Conservation (phyloP, 2,797 vertebrate species). For the Periparus ater region DNA sequence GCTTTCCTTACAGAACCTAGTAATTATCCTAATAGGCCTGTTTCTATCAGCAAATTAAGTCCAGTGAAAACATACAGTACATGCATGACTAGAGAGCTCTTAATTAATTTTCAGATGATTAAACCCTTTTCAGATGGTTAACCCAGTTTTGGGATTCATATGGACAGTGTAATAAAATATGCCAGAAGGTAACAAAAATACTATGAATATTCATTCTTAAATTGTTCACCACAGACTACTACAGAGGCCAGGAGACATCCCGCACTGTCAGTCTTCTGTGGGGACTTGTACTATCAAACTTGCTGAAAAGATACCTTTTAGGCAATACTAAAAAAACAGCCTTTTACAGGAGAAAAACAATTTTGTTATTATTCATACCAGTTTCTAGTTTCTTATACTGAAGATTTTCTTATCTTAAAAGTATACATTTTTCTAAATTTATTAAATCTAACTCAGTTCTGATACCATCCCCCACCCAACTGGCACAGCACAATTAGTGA, state of each 20-base stretch:
- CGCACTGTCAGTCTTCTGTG: neutral
- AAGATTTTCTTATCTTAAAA: neutral
- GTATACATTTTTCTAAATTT: neutral
- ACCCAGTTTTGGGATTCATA: neutral
- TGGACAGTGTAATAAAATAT: neutral
- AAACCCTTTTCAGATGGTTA: conserved; percentile 20
- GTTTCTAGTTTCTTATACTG: neutral
- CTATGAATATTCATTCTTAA: conserved; percentile 15
- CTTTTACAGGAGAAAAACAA: neutral
- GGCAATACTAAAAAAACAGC: neutral
- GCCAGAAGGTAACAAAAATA: conserved; percentile 3
- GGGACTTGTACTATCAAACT: neutral
- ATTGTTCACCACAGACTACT: neutral
- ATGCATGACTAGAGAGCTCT: neutral
- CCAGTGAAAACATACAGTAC: neutral
- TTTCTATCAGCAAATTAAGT: conserved; percentile 22
- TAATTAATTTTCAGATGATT: conserved; percentile 27
- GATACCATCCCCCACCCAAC: neutral
- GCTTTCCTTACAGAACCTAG: neutral
- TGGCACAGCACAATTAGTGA: neutral
- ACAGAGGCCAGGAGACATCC: neutral
- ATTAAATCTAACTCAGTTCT: neutral
- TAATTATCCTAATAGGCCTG: neutral
- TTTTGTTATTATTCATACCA: neutral
- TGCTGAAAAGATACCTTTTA: neutral